phyloP scores from a whole-genome alignment of 2,797 vertebrate species.

The Rhodeus uyekii region DNA sequence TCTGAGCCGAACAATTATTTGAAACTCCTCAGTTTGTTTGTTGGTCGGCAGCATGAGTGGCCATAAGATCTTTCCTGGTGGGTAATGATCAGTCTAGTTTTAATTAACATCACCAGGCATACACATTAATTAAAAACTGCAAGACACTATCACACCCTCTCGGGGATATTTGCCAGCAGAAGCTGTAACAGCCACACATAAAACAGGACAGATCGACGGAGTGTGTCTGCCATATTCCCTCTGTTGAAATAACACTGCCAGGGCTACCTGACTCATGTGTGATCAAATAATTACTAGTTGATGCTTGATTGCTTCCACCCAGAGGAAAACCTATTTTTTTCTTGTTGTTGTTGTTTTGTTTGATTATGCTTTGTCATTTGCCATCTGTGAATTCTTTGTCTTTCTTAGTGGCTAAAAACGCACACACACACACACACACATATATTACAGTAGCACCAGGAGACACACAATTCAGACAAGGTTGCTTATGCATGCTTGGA shows the following conservation, averaged over 20 bases:
- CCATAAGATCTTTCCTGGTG: slow-evolving; percentile 57
- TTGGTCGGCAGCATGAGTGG: background rate
- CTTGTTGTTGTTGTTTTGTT: slow-evolving; percentile 5
- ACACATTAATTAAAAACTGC: slow-evolving; percentile 77
- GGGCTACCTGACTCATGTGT: slow-evolving; percentile 40
- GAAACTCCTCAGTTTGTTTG: background rate
- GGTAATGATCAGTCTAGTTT: slow-evolving; percentile 70
- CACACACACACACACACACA: background rate
- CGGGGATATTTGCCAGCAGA: slow-evolving; percentile 60
- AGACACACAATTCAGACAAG: background rate
- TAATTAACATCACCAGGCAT: slow-evolving; percentile 76
- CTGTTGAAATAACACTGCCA: slow-evolving; percentile 34
- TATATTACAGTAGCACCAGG: background rate
- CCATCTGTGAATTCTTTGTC: slow-evolving; percentile 34
- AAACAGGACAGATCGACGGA: slow-evolving; percentile 34
- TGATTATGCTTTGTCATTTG: slow-evolving; percentile 45
- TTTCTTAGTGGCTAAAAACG: background rate
- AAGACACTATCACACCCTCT: slow-evolving; percentile 66
- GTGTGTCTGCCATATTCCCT: slow-evolving; percentile 33
- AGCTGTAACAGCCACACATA: slow-evolving; percentile 36
- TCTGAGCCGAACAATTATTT: background rate
- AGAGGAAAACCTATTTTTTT: slow-evolving; percentile 8
- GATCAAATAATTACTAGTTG: slow-evolving; percentile 52
- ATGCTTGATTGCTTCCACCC: slow-evolving; percentile 47
- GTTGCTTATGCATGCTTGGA: background rate